Evolutionary conservation across 1,140 invertebrate genomes (phyloP), one percentile per base, ranked within the genome.

Genomic region (Papilio polytes): DNA sequence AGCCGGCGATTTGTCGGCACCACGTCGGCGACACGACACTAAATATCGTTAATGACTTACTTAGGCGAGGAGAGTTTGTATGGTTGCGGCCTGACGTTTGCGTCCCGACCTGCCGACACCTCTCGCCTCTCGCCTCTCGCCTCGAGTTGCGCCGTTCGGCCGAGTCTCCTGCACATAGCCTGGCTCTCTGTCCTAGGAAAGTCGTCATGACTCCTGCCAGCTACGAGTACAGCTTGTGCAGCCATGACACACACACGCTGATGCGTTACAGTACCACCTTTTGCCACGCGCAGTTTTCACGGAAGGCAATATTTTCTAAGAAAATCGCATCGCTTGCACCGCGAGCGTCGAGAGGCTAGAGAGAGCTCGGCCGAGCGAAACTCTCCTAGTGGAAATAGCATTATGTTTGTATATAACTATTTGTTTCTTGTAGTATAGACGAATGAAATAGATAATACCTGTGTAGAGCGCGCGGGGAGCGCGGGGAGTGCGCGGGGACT

Each of bases 361-460:
- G 20, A 20, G 7, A 59, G 56, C 7, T 6, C 20, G 88, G 92
- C 92, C 90, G 91, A 90, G 91, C 92, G 91, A 56, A 20, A 20
- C 53, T 56, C 53, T 56, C 1, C 18, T n/a, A n/a, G n/a, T 89
- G 89, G 87, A 87, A 91, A 91, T 91, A 88, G 86, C 91, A 89
- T 92, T 93, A 41, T 92, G 91, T 94, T 91, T 94, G 91, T 93
- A 93, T 93, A 92, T 94, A 91, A 91, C 89, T 94, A 89, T 89
- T 89, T 81, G 59, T 90, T 92, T 90, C 86, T 90, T 92, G 89
- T 91, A 93, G 89, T 91, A 92, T 90, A 94, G 93, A 92, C 89
- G 90, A 92, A 93, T 91, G 88, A 90, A 89, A 90, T 92, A 94
- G 89, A 88, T 90, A 90, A 90, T 86, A 92, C 92, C 88, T 92